A percentile compares a stretch with the other conserved stretches of the same genome.
Conservation (phyloP, 2,888 invertebrate species). For the Quadriops clusia region DNA sequence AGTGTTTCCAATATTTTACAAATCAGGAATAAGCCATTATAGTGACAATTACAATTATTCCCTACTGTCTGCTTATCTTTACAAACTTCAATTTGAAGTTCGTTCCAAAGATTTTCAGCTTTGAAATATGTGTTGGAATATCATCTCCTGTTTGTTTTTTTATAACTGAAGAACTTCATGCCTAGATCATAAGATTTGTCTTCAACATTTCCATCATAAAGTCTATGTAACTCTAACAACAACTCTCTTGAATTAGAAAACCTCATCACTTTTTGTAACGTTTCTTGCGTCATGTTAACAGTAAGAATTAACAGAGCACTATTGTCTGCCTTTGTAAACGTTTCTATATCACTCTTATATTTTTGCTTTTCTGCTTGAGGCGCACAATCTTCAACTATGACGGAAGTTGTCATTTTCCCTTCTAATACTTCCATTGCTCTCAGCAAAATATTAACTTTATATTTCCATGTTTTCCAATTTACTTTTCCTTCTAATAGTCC, state of each 20-base stretch:
- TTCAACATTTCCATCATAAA: slow-evolving; percentile 3
- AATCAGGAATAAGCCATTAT: not conserved
- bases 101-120: not conserved
- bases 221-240: slow-evolving; percentile 2
- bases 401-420: not conserved
- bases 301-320: not conserved
- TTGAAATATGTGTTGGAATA: slow-evolving; percentile 2
- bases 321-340: not conserved
- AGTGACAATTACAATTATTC: not conserved
- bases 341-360: not conserved
- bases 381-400: not conserved
- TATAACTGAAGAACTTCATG: slow-evolving; percentile 2
- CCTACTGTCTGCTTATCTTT: not conserved
- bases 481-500: not conserved
- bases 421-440: not conserved
- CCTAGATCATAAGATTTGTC: slow-evolving; percentile 1
- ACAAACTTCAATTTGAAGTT: not conserved
- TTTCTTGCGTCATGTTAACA: slow-evolving; percentile 1
- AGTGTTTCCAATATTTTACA: slow-evolving; percentile 10
- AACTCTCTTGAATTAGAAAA: not conserved
- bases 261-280: not conserved
- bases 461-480: slow-evolving; percentile 2
- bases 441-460: not conserved
- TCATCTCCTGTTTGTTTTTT: not conserved
- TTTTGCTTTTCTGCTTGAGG: not conserved